These are phyloP conservation scores for Pollimyrus isidori DNA, from an alignment of 2,113 vertebrate genomes.

Conservation along the genomic window DNA sequence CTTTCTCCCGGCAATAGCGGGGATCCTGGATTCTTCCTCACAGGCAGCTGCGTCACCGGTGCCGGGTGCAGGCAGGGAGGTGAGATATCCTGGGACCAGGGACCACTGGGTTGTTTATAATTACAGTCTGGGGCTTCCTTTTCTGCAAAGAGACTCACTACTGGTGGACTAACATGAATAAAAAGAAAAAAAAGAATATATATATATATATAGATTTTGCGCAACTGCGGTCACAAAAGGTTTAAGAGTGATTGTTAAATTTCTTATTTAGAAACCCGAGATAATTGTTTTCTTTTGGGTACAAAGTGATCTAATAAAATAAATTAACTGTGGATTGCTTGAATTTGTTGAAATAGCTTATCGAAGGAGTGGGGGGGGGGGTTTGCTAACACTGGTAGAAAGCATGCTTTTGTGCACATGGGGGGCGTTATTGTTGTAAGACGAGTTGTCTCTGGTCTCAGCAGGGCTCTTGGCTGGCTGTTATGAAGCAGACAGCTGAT, in stretches of 20 bases:
- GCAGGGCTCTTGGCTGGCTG: not conserved
- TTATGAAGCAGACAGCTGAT: not conserved
- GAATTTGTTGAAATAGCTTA: not conserved
- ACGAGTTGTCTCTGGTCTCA: slow-evolving; percentile 8
- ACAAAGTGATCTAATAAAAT: not conserved
- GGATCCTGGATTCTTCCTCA: not conserved
- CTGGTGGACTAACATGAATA: not conserved
- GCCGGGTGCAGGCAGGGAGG: not conserved
- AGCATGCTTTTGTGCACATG: not conserved
- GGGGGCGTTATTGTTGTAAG: slow-evolving; percentile 15
- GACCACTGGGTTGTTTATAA: not conserved
- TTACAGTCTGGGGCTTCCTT: not conserved
- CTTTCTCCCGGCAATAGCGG: not conserved
- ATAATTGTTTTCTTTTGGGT: slow-evolving; percentile 2
- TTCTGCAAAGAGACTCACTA: not conserved
- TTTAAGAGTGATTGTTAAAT: not conserved
- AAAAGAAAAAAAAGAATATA: not conserved
- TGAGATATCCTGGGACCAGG: not conserved
- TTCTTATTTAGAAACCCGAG: not conserved
- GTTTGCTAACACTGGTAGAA: not conserved
- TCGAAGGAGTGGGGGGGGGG: not conserved
- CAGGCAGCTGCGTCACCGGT: not conserved
- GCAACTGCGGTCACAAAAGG: not conserved
- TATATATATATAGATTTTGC: not conserved
- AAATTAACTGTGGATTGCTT: not conserved